Conservation (phyloP, 2,113 vertebrate genomes). For the Pseudorectes ferrugineus region DNA sequence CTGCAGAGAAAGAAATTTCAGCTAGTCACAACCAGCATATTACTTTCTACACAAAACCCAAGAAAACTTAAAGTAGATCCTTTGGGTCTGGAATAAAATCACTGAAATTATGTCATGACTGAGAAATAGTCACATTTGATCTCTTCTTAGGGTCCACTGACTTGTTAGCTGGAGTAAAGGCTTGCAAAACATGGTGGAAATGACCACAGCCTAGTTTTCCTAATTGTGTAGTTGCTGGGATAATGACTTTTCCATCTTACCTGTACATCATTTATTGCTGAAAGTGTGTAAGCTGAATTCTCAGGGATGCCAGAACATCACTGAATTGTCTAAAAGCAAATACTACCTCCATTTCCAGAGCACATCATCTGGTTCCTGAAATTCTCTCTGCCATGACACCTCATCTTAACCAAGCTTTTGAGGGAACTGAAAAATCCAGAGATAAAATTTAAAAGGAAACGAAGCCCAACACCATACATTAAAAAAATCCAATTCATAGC, state of each 20-base stretch:
- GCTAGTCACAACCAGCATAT: background rate
- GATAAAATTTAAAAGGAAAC: background rate
- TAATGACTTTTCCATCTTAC: background rate
- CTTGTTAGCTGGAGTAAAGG: background rate
- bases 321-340: background rate
- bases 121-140: background rate
- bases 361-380: background rate
- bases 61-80: background rate
- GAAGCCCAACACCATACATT: rapidly evolving
- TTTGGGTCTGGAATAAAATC: background rate
- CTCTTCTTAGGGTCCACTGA: background rate
- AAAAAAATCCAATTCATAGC: background rate
- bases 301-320: background rate
- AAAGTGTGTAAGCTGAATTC: background rate
- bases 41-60: background rate
- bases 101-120: background rate
- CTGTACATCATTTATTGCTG: background rate
- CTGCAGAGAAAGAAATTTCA: background rate
- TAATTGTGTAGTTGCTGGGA: background rate
- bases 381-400: background rate
- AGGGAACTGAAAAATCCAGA: background rate
- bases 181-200: background rate
- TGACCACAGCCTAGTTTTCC: background rate
- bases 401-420: background rate
- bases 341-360: background rate